Conservation (phyloP, 2,797 vertebrate species). For the Urocyon cinereoargenteus region DNA sequence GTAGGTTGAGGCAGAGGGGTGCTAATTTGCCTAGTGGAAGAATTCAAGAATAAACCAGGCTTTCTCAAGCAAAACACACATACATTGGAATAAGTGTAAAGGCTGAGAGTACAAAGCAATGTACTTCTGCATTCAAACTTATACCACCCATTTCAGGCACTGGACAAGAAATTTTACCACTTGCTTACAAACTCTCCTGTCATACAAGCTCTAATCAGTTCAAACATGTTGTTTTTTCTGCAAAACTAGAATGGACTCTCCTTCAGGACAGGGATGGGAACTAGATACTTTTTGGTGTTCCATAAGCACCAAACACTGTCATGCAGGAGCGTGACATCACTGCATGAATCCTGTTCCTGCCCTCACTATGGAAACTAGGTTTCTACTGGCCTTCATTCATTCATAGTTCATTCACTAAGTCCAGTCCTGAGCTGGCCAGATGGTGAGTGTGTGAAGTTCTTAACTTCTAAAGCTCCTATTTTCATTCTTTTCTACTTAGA, state of each 20-base stretch:
- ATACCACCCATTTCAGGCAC: not conserved
- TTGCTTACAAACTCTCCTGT: not conserved
- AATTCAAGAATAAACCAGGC: not conserved
- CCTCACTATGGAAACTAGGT: not conserved
- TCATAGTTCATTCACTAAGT: not conserved
- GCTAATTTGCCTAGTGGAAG: not conserved
- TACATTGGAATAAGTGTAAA: not conserved
- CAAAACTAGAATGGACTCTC: not conserved
- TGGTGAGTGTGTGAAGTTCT: not conserved
- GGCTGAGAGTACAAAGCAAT: not conserved
- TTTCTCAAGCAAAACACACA: not conserved
- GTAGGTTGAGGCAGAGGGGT: rapidly evolving
- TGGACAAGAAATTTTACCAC: not conserved
- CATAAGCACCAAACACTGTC: not conserved
- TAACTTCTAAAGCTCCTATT: not conserved
- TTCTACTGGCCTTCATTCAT: not conserved
- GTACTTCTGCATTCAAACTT: not conserved
- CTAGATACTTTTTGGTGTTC: not conserved
- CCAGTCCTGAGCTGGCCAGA: not conserved
- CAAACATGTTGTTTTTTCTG: not conserved
- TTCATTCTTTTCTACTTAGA: not conserved
- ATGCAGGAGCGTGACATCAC: not conserved
- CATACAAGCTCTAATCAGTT: not conserved
- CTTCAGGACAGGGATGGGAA: not conserved
- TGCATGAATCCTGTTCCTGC: no score